Percentiles rank a stretch among this genome's conserved stretches.
phyloP scores from a whole-genome alignment of 1,140 invertebrate genomes.

The Radopholus similis region DNA sequence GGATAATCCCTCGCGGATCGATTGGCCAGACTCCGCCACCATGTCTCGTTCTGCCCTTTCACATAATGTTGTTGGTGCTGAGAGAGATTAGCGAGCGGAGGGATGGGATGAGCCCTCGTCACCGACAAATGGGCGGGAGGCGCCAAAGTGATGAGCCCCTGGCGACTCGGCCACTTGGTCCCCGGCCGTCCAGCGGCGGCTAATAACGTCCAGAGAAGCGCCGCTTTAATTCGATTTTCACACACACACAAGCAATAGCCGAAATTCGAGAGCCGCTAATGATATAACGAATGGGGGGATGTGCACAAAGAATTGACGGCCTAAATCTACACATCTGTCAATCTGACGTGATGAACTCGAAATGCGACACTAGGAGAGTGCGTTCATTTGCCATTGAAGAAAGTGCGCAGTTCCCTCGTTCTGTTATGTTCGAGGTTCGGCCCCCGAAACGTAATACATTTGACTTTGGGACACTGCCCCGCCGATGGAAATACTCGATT shows the following conservation, averaged over 20 bases:
- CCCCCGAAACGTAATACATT: too few species aligned
- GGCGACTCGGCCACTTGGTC: not conserved
- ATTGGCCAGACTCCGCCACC: too few species aligned
- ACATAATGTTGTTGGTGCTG: too few species aligned
- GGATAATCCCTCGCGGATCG: too few species aligned
- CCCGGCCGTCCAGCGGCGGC: not conserved
- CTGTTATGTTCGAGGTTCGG: too few species aligned
- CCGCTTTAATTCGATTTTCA: slow-evolving; percentile 4
- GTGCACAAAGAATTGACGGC: not conserved
- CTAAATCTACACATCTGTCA: not conserved
- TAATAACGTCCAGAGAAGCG: not conserved
- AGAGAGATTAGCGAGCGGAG: not conserved
- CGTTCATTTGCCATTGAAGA: too few species aligned
- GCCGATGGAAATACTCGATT: not conserved
- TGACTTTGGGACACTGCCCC: not conserved
- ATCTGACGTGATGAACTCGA: too few species aligned
- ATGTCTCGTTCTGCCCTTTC: too few species aligned
- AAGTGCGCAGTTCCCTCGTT: too few species aligned
- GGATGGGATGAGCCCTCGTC: not conserved
- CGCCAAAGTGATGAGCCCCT: not conserved
- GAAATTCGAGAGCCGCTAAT: not conserved
- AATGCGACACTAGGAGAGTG: too few species aligned
- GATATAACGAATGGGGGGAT: not conserved
- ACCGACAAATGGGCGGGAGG: slow-evolving; percentile 3
- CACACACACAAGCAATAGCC: not conserved